Base-by-base conservation (phyloP, 2,113 vertebrate species). In the Cygnus buccinator region DNA sequence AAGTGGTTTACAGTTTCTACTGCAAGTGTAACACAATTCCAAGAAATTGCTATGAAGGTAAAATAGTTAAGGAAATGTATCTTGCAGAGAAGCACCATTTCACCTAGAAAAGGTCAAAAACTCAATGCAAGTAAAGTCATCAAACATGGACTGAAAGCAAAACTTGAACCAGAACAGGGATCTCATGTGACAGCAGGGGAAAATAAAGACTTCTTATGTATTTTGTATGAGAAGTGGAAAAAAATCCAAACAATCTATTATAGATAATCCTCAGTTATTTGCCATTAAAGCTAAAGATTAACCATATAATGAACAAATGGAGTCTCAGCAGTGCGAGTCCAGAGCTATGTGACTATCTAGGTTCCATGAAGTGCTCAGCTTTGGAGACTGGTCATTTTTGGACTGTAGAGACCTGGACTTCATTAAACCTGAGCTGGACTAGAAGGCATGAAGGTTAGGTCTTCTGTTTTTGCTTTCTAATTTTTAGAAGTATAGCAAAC, bases 351-450 rank as follows among this genome's bases (percentile, higher is more conserved):
- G 9, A 89, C 28, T 66, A 28, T 37, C 72, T 77, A 37, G 21
- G 41, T 84, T 74, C 44, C 6, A 22, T 0, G 0, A 54, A 0
- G 1, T 9, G 15, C 20, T 62, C 71, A 66, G 57, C 13, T 55
- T 37, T 33, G 13, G 71, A 82, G 87, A 72, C 5, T 7, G 1
- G 2, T 20, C 16, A 37, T n/a, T 83, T 66, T 43, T 55, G 41
- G 29, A 54, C 43, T 1, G 1, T 8, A 43, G 0, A 33, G 28
- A 61, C 19, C 67, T 35, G 39, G 71, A 59, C 46, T 7, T 50
- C 66, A 50, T 7, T 0, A 62, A 61, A 59, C 14, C 9, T 1
- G 1, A 67, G 21, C 50, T 41, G n/a, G 46, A 55, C n/a, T 66
- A 80, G 23, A 67, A 67, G 21, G 41, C 12, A 23, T 10, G 37